phyloP scores from a whole-genome alignment of 23 tunicate genomes.

The Corella eumyota region DNA sequence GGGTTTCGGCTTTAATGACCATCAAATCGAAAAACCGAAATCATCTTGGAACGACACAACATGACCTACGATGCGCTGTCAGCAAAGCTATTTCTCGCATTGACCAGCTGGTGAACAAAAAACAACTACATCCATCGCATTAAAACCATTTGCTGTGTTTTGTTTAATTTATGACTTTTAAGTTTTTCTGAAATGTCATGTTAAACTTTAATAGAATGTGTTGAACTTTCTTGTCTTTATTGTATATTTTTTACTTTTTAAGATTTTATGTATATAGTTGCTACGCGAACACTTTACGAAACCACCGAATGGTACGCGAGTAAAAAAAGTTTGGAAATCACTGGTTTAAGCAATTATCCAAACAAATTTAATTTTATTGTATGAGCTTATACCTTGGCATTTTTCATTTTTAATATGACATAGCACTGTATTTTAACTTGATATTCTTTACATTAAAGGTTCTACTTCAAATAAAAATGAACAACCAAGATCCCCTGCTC shows the following conservation, averaged over 20 bases:
- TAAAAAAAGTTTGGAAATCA: slow-evolving; percentile 40
- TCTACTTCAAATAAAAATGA: too few species aligned
- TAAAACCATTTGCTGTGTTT: slow-evolving; percentile 32
- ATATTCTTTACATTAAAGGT: too few species aligned
- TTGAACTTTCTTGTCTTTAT: too few species aligned
- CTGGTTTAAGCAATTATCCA: too few species aligned
- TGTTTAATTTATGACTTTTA: slow-evolving; percentile 11
- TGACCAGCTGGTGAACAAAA: slow-evolving; percentile 48
- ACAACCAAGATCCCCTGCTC: too few species aligned
- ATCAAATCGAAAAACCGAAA: slow-evolving; percentile 41
- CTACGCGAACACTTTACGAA: slow-evolving; percentile 36
- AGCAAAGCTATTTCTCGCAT: slow-evolving; percentile 50
- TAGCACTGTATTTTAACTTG: too few species aligned
- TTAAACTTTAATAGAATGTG: slow-evolving; percentile 7
- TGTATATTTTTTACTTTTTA: too few species aligned
- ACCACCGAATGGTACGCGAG: slow-evolving; percentile 42
- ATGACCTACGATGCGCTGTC: slow-evolving; percentile 61
- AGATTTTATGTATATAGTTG: slow-evolving; percentile 8
- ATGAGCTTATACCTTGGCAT: too few species aligned
- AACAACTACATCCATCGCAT: slow-evolving; percentile 54
- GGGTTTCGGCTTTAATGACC: slow-evolving; percentile 46
- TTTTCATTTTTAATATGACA: too few species aligned
- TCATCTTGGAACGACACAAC: slow-evolving; percentile 37
- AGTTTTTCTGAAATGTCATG: slow-evolving; percentile 7
- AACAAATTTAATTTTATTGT: too few species aligned